phyloP scores from a whole-genome alignment of 2,113 vertebrate genomes.

The Nematolebias whitei region DNA sequence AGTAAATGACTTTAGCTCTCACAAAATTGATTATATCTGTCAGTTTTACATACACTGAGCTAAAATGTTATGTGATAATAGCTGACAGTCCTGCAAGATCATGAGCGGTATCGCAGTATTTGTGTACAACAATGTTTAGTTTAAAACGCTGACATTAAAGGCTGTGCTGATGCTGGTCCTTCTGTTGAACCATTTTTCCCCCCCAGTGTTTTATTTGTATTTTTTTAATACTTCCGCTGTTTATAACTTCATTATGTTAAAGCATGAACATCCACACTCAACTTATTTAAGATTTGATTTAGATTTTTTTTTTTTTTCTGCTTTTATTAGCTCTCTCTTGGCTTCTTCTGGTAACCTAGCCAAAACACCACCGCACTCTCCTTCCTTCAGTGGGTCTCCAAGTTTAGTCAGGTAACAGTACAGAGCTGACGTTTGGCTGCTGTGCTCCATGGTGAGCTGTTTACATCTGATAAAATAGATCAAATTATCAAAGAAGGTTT shows the following conservation, averaged over 20 bases:
- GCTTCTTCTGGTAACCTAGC: slow-evolving; percentile 87
- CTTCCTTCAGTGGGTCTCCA: slow-evolving; percentile 86
- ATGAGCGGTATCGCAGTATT: too few species aligned
- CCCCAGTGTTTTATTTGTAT: neutral
- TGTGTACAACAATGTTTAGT: too few species aligned
- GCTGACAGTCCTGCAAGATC: too few species aligned
- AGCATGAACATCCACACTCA: neutral
- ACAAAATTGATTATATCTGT: too few species aligned
- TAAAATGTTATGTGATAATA: too few species aligned
- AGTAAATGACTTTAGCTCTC: too few species aligned
- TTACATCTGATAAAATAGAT: neutral
- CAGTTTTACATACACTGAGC: too few species aligned
- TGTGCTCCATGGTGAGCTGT: too few species aligned
- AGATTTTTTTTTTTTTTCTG: neutral
- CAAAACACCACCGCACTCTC: slow-evolving; percentile 88
- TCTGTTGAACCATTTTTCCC: too few species aligned
- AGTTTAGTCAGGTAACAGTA: slow-evolving; percentile 85
- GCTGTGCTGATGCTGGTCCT: too few species aligned
- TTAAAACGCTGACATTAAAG: too few species aligned
- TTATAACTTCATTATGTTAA: too few species aligned
- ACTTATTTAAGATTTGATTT: neutral
- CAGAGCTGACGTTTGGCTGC: neutral
- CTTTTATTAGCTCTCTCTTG: slow-evolving; percentile 85
- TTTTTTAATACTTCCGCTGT: neutral
- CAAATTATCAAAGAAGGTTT: neutral